A percentile compares a stretch with the other conserved stretches of the same genome.
These are phyloP conservation scores for Drosophila pandora DNA, from an alignment of 1,140 invertebrate genomes.

Conservation along the genomic window DNA sequence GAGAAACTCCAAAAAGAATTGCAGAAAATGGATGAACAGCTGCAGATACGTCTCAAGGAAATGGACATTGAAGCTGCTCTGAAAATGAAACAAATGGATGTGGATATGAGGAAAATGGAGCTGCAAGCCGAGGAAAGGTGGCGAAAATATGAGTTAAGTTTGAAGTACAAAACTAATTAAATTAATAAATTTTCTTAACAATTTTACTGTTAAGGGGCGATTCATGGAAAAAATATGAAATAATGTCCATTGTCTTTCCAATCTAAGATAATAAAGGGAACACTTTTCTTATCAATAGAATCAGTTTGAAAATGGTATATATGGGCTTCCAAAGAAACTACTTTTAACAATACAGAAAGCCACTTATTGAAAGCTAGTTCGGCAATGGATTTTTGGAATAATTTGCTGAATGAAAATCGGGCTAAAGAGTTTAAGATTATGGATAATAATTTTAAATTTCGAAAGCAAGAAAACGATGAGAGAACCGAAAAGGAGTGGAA, in stretches of 20 bases:
- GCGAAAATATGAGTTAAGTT: constrained; percentile 36
- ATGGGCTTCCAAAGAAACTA: neutral
- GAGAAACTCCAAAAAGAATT: neutral
- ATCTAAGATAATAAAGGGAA: no score
- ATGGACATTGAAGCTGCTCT: constrained; percentile 7
- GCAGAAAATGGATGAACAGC: constrained; percentile 4
- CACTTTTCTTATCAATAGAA: neutral
- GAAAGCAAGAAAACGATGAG: neutral
- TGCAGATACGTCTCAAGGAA: constrained; percentile 5
- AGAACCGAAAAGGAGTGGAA: neutral
- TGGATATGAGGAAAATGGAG: constrained; percentile 11
- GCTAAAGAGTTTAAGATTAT: constrained; percentile 1
- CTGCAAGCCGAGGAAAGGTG: neutral
- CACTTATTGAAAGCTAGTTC: neutral
- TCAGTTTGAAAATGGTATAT: neutral
- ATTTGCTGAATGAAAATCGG: no score
- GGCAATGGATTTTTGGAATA: no score
- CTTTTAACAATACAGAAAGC: neutral
- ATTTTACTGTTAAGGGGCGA: no score
- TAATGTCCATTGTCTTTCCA: no score
- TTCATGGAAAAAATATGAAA: no score
- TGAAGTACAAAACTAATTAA: constrained; percentile 23
- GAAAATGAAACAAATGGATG: constrained; percentile 13
- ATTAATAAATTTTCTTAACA: neutral
- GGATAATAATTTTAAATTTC: constrained; percentile 1